Evolutionary conservation across 2,113 vertebrate species (phyloP).

Genomic region (Rhinogobius similis): DNA sequence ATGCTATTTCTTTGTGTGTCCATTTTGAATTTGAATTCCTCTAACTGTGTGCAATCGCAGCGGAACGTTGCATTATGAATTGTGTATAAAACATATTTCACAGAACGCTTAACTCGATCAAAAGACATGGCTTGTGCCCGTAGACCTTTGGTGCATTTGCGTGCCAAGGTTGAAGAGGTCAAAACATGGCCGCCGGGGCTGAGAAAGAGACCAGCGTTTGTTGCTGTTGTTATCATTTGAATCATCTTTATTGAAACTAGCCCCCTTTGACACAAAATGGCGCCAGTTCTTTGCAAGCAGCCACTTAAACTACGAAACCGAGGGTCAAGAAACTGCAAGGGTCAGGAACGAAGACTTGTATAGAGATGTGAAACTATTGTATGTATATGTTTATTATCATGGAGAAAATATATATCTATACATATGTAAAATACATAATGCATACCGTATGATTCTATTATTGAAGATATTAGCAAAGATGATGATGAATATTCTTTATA

Average conservation of each 20-base stretch:
- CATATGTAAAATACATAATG: slow-evolving; percentile 78
- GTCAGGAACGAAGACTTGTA: slow-evolving; percentile 70
- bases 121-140: slow-evolving; percentile 27
- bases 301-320: slow-evolving; percentile 56
- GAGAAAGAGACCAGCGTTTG: slow-evolving; percentile 17
- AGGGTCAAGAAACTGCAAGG: slow-evolving; percentile 59
- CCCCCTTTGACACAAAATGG: slow-evolving; percentile 24
- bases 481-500: slow-evolving; percentile 79
- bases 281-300: slow-evolving; percentile 45
- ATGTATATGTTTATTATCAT: slow-evolving; percentile 80
- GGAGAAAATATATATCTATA: slow-evolving; percentile 68
- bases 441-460: slow-evolving; percentile 75
- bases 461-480: slow-evolving; percentile 72
- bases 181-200: slow-evolving; percentile 25
- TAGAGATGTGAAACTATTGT: slow-evolving; percentile 75
- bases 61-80: slow-evolving; percentile 31
- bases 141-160: slow-evolving; percentile 34
- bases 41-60: slow-evolving; percentile 3
- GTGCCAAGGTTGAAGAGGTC: slow-evolving; percentile 32
- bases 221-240: slow-evolving; percentile 57
- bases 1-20: slow-evolving; percentile 21
- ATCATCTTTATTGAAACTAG: slow-evolving; percentile 45
- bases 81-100: slow-evolving; percentile 44
- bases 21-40: slow-evolving; percentile 17
- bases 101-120: slow-evolving; percentile 39